Conservation (phyloP, 2,113 vertebrate species). For the Microcebus jonahi region DNA sequence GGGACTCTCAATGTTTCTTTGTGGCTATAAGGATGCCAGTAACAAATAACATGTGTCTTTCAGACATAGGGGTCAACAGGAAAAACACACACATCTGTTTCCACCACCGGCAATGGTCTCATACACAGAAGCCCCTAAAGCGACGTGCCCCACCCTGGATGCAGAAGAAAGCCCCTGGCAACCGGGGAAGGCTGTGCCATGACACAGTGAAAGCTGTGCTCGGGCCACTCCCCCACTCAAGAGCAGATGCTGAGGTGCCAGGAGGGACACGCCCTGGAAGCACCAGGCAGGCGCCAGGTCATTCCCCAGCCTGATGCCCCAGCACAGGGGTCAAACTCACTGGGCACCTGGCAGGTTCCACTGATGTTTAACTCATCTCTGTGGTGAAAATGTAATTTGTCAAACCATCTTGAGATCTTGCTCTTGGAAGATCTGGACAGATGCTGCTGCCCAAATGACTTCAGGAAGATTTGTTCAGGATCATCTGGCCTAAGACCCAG, state of each 20-base stretch:
- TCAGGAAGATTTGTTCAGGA: neutral
- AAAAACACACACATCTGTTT: conserved; percentile 13
- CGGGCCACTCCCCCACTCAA: fast-evolving
- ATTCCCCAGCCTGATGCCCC: neutral
- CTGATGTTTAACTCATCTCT: neutral
- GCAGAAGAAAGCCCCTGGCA: neutral
- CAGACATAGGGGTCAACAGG: neutral
- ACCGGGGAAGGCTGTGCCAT: neutral
- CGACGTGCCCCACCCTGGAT: neutral
- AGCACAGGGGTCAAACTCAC: no score
- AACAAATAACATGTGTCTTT: conserved; percentile 38
- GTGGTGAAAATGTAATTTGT: neutral
- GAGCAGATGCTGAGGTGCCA: neutral
- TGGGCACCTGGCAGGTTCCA: neutral
- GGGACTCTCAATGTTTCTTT: neutral
- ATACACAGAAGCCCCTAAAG: conserved; percentile 8
- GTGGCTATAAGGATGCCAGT: neutral
- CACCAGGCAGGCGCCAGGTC: neutral
- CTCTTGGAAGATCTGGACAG: neutral
- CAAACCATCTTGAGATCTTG: neutral
- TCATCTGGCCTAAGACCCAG: neutral
- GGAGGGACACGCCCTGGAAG: neutral
- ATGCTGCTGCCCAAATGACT: neutral
- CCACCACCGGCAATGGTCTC: neutral
- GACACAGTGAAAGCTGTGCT: neutral